phyloP scores from a whole-genome alignment of 1,140 invertebrate species.

The Drosophila tani region DNA sequence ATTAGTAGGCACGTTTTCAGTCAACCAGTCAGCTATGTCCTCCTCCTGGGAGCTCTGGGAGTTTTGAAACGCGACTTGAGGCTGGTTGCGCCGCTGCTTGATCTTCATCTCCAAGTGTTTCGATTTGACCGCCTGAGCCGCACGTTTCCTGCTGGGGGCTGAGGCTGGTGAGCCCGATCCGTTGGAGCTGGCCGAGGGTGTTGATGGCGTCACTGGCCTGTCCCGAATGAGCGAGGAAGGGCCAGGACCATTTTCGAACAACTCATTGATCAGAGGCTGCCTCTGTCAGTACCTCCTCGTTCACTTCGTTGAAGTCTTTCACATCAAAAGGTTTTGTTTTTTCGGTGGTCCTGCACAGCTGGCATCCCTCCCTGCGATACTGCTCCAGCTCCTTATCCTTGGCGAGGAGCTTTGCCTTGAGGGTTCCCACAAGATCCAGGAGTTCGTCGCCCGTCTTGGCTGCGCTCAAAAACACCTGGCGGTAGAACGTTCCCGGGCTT shows the following conservation, averaged over 20 bases:
- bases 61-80: no score
- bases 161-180: no score
- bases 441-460: constrained; percentile 1
- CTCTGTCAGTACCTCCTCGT: constrained; percentile 20
- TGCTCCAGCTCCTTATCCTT: constrained; percentile 75
- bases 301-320: constrained; percentile 25
- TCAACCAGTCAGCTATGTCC: no score
- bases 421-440: background rate
- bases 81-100: no score
- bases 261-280: background rate
- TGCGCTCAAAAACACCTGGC: constrained; percentile 1
- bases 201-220: no score
- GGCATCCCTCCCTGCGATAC: constrained; percentile 56
- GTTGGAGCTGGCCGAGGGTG: no score
- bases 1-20: no score
- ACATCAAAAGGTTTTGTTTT: constrained; percentile 55
- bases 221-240: no score
- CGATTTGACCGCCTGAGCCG: no score
- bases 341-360: constrained; percentile 59
- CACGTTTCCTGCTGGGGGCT: no score
- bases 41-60: no score
- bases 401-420: constrained; percentile 36
- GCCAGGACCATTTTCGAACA: background rate
- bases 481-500: constrained; percentile 36
- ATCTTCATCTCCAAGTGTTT: no score